phyloP scores from a whole-genome alignment of 1,140 invertebrate species.

The Drosophila albomicans region DNA sequence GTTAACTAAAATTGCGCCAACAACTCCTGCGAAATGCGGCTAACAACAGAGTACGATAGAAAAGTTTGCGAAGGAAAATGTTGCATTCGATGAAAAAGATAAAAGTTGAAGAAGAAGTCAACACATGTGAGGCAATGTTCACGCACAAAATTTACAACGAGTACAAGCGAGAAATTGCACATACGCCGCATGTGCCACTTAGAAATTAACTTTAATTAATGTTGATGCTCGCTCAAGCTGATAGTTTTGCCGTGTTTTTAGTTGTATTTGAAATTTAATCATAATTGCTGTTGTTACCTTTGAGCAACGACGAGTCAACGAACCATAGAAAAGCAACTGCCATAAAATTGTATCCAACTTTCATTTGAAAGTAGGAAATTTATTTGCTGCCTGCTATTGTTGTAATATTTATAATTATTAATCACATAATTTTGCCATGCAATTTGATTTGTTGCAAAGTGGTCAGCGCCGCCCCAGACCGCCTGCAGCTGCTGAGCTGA shows the following conservation, averaged over 20 bases:
- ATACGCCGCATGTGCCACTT: slow-evolving; percentile 37
- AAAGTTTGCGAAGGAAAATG: slow-evolving; percentile 31
- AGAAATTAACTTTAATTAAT: slow-evolving; percentile 40
- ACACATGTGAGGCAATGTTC: slow-evolving; percentile 8
- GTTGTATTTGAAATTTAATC: slow-evolving; percentile 30
- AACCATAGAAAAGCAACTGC: slow-evolving; percentile 21
- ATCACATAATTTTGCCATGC: slow-evolving; percentile 18
- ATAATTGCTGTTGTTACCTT: slow-evolving; percentile 9
- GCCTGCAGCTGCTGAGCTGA: neutral
- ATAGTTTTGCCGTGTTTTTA: slow-evolving; percentile 32
- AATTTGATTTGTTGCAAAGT: slow-evolving; percentile 44
- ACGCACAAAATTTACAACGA: slow-evolving; percentile 30
- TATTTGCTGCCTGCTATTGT: slow-evolving; percentile 24
- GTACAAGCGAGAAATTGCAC: slow-evolving; percentile 45
- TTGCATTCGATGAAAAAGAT: slow-evolving; percentile 28
- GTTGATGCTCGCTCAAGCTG: slow-evolving; percentile 1
- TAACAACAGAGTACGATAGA: neutral
- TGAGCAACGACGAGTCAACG: slow-evolving; percentile 31
- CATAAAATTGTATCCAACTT: slow-evolving; percentile 40
- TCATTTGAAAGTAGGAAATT: slow-evolving; percentile 69
- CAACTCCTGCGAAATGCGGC: neutral
- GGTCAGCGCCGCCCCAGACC: neutral
- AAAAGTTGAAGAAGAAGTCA: slow-evolving; percentile 12
- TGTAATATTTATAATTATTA: slow-evolving; percentile 39
- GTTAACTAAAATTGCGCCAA: neutral